Percentiles rank a stretch among this genome's conserved stretches.
Conservation (phyloP, 2,113 vertebrate genomes). For the Callipepla californica region DNA sequence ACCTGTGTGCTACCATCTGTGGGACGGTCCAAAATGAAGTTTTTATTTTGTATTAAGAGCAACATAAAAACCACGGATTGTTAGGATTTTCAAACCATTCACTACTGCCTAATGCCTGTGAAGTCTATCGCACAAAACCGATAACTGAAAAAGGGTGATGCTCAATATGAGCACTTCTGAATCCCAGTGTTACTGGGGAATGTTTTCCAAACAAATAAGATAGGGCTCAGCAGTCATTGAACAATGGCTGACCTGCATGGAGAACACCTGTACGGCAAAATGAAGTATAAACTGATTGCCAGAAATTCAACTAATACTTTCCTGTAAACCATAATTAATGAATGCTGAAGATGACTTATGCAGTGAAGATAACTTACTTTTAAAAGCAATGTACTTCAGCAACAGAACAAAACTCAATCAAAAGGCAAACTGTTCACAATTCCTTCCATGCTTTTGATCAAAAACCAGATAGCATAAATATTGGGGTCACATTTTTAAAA, state of each 20-base stretch:
- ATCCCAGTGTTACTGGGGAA: not conserved
- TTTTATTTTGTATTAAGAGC: not conserved
- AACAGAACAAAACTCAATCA: not conserved
- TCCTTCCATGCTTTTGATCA: not conserved
- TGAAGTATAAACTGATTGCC: not conserved
- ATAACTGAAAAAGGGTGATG: not conserved
- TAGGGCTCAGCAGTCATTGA: not conserved
- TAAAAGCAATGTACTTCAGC: not conserved
- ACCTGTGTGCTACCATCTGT: not conserved
- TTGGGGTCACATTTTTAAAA: not conserved
- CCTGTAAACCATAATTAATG: not conserved
- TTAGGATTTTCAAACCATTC: not conserved
- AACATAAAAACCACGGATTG: not conserved
- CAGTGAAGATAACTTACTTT: not conserved
- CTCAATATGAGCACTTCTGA: not conserved
- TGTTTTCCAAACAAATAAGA: not conserved
- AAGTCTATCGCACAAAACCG: not conserved
- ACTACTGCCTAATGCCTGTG: not conserved
- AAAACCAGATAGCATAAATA: not conserved
- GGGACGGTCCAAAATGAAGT: not conserved
- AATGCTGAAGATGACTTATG: not conserved
- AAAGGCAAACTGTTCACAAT: not conserved
- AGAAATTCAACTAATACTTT: not conserved
- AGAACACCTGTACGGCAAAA: not conserved
- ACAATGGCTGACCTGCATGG: not conserved